Evolutionary conservation across 2,888 invertebrate species (phyloP).

Genomic region (Leptodirus hochenwartii): DNA sequence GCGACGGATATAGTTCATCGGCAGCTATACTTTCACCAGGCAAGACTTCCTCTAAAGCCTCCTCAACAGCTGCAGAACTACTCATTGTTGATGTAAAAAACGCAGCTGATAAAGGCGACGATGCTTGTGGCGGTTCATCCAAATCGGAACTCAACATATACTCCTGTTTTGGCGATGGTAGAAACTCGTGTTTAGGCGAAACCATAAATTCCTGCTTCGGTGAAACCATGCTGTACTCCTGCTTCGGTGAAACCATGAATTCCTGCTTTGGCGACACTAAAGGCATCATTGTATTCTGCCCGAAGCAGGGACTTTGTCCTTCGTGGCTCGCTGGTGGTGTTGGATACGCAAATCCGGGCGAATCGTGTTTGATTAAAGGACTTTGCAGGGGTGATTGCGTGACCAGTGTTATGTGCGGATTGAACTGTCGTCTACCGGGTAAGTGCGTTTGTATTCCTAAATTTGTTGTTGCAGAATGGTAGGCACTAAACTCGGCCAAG

Average conservation of each 20-base stretch:
- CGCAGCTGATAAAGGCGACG: constrained; percentile 65
- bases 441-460: constrained; percentile 27
- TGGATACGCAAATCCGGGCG: constrained; percentile 67
- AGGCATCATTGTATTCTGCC: constrained; percentile 24
- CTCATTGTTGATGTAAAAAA: constrained; percentile 74
- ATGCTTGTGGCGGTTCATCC: constrained; percentile 51
- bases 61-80: constrained; percentile 72
- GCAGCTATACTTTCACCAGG: constrained; percentile 53
- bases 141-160: too few relatives aligned
- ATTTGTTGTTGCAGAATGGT: constrained; percentile 37
- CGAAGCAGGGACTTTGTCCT: constrained; percentile 45
- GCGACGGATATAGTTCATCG: constrained; percentile 29
- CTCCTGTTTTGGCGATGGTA: too few relatives aligned
- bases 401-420: constrained; percentile 28
- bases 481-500: constrained; percentile 65
- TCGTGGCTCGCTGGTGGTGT: constrained; percentile 81
- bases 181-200: constrained; percentile 19
- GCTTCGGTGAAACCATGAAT: constrained; percentile 21
- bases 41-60: constrained; percentile 66
- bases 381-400: constrained; percentile 44
- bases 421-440: constrained; percentile 25
- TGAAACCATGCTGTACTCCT: too few relatives aligned
- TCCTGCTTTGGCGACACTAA: constrained; percentile 28
- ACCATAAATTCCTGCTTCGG: constrained; percentile 26
- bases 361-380: constrained; percentile 40